Evolutionary conservation across 2,888 invertebrate genomes (phyloP).

Genomic region (Folsomia manolachei): DNA sequence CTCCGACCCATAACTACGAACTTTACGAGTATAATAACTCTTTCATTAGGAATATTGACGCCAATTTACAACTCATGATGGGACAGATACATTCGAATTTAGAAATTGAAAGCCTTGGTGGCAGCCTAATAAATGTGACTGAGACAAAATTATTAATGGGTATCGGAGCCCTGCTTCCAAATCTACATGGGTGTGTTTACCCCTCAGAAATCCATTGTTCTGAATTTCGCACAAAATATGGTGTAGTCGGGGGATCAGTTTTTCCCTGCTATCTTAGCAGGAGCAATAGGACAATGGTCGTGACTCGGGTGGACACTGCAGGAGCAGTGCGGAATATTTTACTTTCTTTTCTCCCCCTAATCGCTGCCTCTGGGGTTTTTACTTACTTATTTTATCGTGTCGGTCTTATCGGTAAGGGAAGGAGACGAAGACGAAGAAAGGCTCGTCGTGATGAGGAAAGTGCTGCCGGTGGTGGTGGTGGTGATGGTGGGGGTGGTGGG

Average conservation of each 20-base stretch:
- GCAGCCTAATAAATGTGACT: slow-evolving; percentile 23
- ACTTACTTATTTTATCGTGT: slow-evolving; percentile 50
- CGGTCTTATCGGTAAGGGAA: slow-evolving; percentile 45
- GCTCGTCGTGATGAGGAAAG: slow-evolving; percentile 37
- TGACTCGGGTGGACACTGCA: slow-evolving; percentile 46
- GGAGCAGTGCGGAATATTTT: slow-evolving; percentile 48
- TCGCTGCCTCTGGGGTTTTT: slow-evolving; percentile 48
- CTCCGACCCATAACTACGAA: slow-evolving; percentile 31
- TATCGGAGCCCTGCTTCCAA: slow-evolving; percentile 46
- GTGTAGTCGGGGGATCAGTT: slow-evolving; percentile 30
- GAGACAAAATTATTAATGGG: slow-evolving; percentile 34
- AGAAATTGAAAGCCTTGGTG: slow-evolving; percentile 31
- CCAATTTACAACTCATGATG: slow-evolving; percentile 40
- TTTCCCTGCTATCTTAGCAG: slow-evolving; percentile 47
- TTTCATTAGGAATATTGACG: slow-evolving; percentile 42
- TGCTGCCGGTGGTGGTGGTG: slow-evolving; percentile 24
- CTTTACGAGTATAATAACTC: slow-evolving; percentile 36
- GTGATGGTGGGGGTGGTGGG: slow-evolving; percentile 17
- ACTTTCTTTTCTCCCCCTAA: slow-evolving; percentile 48
- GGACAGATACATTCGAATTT: slow-evolving; percentile 33
- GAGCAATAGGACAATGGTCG: slow-evolving; percentile 44
- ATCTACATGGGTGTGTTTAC: slow-evolving; percentile 49
- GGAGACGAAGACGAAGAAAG: slow-evolving; percentile 23
- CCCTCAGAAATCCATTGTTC: slow-evolving; percentile 45
- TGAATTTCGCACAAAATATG: slow-evolving; percentile 41